These are phyloP conservation scores for Drosophila guanche DNA, from an alignment of 1,140 invertebrate species.

Conservation along the genomic window DNA sequence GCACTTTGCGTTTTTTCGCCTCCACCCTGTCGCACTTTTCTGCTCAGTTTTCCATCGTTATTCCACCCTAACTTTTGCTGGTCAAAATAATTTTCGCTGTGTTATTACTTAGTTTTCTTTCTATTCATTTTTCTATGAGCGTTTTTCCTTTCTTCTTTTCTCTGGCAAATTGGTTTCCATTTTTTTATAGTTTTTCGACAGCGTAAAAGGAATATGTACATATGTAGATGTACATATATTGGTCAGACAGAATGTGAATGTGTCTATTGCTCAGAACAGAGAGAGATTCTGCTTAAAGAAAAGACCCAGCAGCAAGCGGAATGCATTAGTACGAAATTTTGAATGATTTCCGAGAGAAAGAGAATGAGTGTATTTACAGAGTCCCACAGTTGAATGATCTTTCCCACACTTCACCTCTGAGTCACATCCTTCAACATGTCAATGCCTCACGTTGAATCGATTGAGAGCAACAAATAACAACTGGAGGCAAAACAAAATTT, in stretches of 20 bases:
- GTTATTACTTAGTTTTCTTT: constrained; percentile 37
- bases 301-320: too few species aligned
- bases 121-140: background rate
- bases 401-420: background rate
- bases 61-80: background rate
- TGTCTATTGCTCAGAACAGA: too few species aligned
- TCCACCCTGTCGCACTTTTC: background rate
- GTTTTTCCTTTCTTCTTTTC: constrained; percentile 19
- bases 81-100: constrained; percentile 56
- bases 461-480: constrained; percentile 13
- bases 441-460: constrained; percentile 1
- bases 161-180: constrained; percentile 57
- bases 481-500: constrained; percentile 52
- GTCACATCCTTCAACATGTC: constrained; percentile 16
- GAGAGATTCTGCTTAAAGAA: too few species aligned
- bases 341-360: too few species aligned
- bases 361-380: too few species aligned
- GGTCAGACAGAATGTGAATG: too few species aligned
- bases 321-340: too few species aligned
- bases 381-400: constrained; percentile 10
- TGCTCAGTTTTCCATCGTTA: too few species aligned
- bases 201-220: constrained; percentile 4
- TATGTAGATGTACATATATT: constrained; percentile 5
- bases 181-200: constrained; percentile 42
- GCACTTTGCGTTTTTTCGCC: constrained; percentile 29